Base-by-base conservation (phyloP, 2,113 vertebrate genomes). In the Rhadina sibilatrix region DNA sequence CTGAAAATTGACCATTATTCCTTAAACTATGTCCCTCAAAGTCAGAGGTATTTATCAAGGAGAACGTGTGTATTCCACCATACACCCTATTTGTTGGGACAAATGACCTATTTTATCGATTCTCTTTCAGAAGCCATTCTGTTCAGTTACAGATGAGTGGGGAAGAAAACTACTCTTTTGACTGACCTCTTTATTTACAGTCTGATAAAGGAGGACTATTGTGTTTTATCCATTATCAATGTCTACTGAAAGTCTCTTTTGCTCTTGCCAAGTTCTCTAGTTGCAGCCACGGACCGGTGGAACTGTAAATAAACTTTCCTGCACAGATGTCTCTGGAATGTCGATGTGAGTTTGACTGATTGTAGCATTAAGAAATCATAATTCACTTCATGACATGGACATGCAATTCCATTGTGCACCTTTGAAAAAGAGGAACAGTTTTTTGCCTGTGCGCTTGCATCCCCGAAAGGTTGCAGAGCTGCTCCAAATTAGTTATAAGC, bases 181-280 rank as follows among this genome's bases (percentile, higher is more conserved):
- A 33, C 77, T 93, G 89, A 94, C 77, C 89, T 94, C 87, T 95
- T 94, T 95, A 92, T 94, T 92, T 94, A 31, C 77, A 89, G 81
- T 37, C 80, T 95, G 77, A 78, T 52, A 83, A 87, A 77, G 63
- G 54, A 85, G 60, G 47, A 57, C 59, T 77, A 22, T 87, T 90
- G 72, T 79, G 47, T 60, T 94, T 90, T 94, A 70, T 61, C 69
- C 15, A 23, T 91, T 89, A 75, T 44, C 65, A 79, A 17, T 40
- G 60, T n/a, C 72, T 78, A 38, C 60, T 87, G 44, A 68, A 87
- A 89, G 17, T 64, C 68, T 63, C 49, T 74, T 76, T 71, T 78
- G 50, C 24, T 79, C 27, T 92, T 87, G 79, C 52, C 12, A 79
- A 56, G 49, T 64, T 91, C 77, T 78, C 25, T 22, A 56, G 35